Base-by-base conservation (phyloP, 2,113 vertebrate genomes). In the Conger conger region DNA sequence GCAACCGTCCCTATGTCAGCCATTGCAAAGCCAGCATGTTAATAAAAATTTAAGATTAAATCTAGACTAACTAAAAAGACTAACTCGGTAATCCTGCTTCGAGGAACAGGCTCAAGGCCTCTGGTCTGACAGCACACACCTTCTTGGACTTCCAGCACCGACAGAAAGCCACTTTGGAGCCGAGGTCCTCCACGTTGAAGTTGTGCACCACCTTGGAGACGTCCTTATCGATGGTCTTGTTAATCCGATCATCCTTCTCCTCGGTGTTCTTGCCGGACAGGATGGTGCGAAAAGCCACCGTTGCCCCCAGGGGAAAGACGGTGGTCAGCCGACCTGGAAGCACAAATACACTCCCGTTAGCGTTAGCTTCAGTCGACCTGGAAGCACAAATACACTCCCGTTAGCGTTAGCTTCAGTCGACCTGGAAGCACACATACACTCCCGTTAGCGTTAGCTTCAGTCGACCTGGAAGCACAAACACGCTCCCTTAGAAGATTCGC, bases 61-160 rank as follows among this genome's bases (percentile, higher is more conserved):
- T n/a, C n/a, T n/a, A n/a, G n/a, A n/a, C n/a, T n/a, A n/a, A n/a
- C n/a, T n/a, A n/a, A n/a, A n/a, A n/a, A n/a, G n/a, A n/a, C n/a
- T n/a, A n/a, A n/a, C n/a, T n/a, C n/a, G n/a, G n/a, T n/a, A n/a
- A n/a, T n/a, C n/a, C n/a, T n/a, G n/a, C n/a, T n/a, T n/a, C n/a
- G n/a, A n/a, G n/a, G n/a, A n/a, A n/a, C n/a, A n/a, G n/a, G n/a
- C n/a, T n/a, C n/a, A n/a, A n/a, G 18, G 57, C 3, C 57, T 23
- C 57, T 33, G 68, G 68, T 33, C 68, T 27, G 23, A 20, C 30
- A 5, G 37, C 35, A n/a, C 90, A 79, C 73, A 96, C 95, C 94
- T 95, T 96, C 85, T 94, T 94, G 36, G 95, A 96, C 88, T 93
- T 95, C 95, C 95, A 96, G 90, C 95, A 96, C 90, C 95, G 93